Evolutionary conservation across 2,113 vertebrate species (phyloP), one percentile per base, ranked within the genome.

Genomic region (Nesoenas mayeri): DNA sequence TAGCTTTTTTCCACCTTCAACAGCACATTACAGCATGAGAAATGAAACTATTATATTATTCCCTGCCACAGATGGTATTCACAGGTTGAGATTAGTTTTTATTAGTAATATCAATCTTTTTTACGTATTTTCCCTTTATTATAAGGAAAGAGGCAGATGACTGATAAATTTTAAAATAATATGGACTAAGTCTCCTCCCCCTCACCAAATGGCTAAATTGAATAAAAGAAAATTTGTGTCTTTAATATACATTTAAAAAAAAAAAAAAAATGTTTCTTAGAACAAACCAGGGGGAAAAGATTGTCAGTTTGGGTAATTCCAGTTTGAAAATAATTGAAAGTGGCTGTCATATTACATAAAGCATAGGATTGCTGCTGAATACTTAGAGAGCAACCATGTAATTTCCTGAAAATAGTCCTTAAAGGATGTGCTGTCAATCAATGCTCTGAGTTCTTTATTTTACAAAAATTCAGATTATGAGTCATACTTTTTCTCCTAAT

Each of bases 1-100:
- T 53, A 81, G 28, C 50, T 89, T 89, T 97, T 40, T 88, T 95
- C 77, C 67, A 87, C 66, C 58, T 94, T 92, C 89, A 97, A 81
- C 29, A 94, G 42, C 61, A 57, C 53, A 90, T 62, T 95, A 83
- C 21, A 85, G 36, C 50, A 74, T 31, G 47, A 80, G 77, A 61
- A 95, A 96, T 53, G 12, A 44, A 61, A 79, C 54, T 85, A 13
- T 31, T 5, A 3, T 75, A 15, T 94, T 88, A 85, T 92, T 96
- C 77, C 70, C 65, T 86, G 10, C 32, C 50, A 93, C 50, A 80
- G 44, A 82, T 96, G 89, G 72, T 88, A 89, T 82, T 88, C 34
- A 64, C 20, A 93, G 71, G 53, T 48, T 91, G 53, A 61, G 66
- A 95, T 84, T 54, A 71, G n/a, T 92, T 66, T 93, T 91, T 95